These are phyloP conservation scores for Trogon melanurus DNA, from an alignment of 2,113 vertebrate species.

Conservation along the genomic window DNA sequence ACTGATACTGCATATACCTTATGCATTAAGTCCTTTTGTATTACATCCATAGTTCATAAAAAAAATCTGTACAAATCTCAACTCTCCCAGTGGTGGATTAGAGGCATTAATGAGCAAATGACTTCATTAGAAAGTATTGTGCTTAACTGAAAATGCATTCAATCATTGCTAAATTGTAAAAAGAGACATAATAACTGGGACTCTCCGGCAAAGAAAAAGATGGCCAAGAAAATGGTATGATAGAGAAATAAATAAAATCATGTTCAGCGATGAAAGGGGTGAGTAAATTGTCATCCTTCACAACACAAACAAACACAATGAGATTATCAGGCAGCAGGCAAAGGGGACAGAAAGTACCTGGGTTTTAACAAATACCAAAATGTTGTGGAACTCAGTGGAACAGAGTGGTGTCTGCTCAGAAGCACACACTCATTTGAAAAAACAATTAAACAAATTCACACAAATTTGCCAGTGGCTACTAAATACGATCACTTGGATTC, in stretches of 20 bases:
- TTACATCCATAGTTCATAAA: background rate
- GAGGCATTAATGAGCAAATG: background rate
- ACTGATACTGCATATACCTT: background rate
- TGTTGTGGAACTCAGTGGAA: background rate
- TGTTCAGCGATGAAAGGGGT: background rate
- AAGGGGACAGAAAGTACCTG: background rate
- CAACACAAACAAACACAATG: background rate
- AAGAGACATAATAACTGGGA: background rate
- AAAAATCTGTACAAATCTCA: background rate
- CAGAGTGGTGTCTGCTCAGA: background rate
- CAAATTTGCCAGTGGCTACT: background rate
- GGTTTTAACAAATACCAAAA: background rate
- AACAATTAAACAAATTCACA: background rate
- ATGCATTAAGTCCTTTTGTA: background rate
- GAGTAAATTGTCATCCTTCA: background rate
- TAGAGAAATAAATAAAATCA: background rate
- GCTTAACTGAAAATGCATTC: conserved; percentile 4
- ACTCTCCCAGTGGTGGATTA: background rate
- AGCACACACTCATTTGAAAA: background rate
- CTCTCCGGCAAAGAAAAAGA: background rate
- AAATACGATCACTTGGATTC: background rate
- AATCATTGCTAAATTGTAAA: background rate
- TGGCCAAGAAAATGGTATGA: background rate
- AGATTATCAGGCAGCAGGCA: background rate
- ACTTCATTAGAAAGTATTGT: conserved; percentile 33